Evolutionary conservation across 2,888 invertebrate genomes (phyloP), one percentile per base, ranked within the genome.

Genomic region (Cheilosia vulpina): DNA sequence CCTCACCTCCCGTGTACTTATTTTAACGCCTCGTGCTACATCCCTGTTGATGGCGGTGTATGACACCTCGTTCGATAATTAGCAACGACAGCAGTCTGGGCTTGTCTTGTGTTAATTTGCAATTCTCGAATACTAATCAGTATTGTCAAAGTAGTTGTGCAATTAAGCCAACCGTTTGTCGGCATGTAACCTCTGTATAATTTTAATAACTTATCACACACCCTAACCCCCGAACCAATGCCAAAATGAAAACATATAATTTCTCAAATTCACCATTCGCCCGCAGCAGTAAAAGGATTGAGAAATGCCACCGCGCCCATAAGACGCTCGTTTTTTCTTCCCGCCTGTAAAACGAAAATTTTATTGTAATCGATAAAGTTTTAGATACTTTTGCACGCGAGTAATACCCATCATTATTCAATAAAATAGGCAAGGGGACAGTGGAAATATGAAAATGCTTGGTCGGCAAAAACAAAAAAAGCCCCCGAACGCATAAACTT

Each of bases 321-420:
- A 75, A 27, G 34, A 47, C 47, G 50, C 11, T 31, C 31, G 31
- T 9, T 7, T 6, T 27, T 21, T 45, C 63, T 57, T 38, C 4
- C 24, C 24, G 24, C 24, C 65, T 27, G 57, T 15, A 19, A 58
- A 75, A 66, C 66, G 69, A 52, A 58, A 77, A 53, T 66, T 82
- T 82, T 77, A 77, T 82, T 82, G 82, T 77, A 77, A 82, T 82
- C 82, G 77, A 77, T 83, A 78, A 75, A 57, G 57, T 75, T 75
- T 65, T 31, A 75, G 75, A 75, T 76, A 60, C 76, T 76, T 76
- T 52, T 43, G 76, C 52, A 52, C 68, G 31, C 43, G 41, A 53
- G 52, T 66, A 68, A 76, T 60, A 43, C 58, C 58, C 66, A 41
- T 66, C 57, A 50, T 75, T 75, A 58, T 66, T 76, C 58, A 76